Evolutionary conservation across 2,888 invertebrate genomes (phyloP).

Genomic region (Nomada ferruginata): DNA sequence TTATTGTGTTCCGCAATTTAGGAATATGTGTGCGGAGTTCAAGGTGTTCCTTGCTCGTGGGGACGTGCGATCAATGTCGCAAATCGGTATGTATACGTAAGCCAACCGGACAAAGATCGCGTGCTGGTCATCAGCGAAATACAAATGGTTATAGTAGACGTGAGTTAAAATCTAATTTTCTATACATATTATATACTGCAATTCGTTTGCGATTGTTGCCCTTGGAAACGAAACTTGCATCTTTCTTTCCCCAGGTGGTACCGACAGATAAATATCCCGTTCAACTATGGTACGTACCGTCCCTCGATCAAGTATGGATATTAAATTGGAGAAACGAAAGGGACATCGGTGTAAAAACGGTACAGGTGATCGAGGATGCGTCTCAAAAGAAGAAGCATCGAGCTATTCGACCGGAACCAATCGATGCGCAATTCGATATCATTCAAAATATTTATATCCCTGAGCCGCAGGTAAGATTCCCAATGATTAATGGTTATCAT

Average conservation of each 20-base stretch:
- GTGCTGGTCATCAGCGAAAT: conserved; percentile 90
- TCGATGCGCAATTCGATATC: conserved; percentile 91
- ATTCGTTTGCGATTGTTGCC: neutral
- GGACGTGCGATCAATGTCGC: conserved; percentile 90
- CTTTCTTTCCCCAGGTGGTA: conserved; percentile 85
- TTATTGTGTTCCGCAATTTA: conserved; percentile 70
- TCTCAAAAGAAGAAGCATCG: conserved; percentile 90
- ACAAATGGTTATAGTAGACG: conserved; percentile 90
- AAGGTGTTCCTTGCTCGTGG: conserved; percentile 89
- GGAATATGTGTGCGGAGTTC: conserved; percentile 90
- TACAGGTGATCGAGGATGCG: conserved; percentile 90
- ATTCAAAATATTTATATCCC: conserved; percentile 88
- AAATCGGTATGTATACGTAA: conserved; percentile 89
- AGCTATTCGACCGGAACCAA: conserved; percentile 90
- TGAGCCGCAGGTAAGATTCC: conserved; percentile 76
- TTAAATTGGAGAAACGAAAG: conserved; percentile 88
- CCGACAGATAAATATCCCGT: conserved; percentile 90
- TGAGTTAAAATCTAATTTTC: conserved; percentile 79
- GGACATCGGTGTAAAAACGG: conserved; percentile 88
- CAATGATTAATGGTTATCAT: neutral
- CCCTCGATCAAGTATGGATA: conserved; percentile 91
- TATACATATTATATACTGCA: neutral
- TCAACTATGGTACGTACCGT: conserved; percentile 88
- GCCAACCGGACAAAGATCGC: conserved; percentile 89
- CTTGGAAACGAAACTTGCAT: neutral